Evolutionary conservation across 2,888 invertebrate genomes (phyloP), one percentile per base, ranked within the genome.

Genomic region (Mystacides longicornis): DNA sequence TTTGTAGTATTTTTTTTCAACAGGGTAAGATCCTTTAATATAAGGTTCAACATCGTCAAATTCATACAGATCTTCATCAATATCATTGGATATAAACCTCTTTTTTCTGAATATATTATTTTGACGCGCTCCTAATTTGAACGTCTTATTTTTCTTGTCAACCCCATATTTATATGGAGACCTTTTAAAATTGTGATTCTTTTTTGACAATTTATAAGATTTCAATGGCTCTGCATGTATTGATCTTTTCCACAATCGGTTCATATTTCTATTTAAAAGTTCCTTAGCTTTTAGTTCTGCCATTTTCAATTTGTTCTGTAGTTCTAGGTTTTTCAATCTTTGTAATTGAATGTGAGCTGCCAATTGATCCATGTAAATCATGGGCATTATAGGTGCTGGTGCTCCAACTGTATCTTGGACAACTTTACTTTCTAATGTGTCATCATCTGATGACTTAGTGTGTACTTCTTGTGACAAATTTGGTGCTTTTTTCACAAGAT

Each of bases 401-500:
- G 37, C 37, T 45, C 43, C 31, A 27, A 43, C 19, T 20, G 48
- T 51, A 18, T 47, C 55, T 52, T 52, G 33, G 31, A 37, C 49
- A 20, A 33, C 23, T 37, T 23, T 27, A 22, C 20, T 50, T 37
- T 50, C 52, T 16, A 11, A 11, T 37, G 22, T 14, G 2, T 16
- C 23, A 43, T 46, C 20, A 23, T 49, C 49, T 22, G 49, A 20
- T 9, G 19, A 1, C 42, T 48, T 48, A 21, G 52, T 18, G 14
- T 55, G 49, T 16, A 62, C 64, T 67, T 42, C 64, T 61, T 55
- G 67, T 66, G 55, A 69, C 67, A 3, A 61, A 56, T 55, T 67
- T 64, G 52, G 68, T 54, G 58, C 58, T 18, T 51, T 42, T 5
- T 51, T 23, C 5, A 58, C 50, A 4, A 37, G 14, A 37, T 37